Base-by-base conservation (phyloP, 2,888 invertebrate genomes). In the Ceraclea dissimilis region DNA sequence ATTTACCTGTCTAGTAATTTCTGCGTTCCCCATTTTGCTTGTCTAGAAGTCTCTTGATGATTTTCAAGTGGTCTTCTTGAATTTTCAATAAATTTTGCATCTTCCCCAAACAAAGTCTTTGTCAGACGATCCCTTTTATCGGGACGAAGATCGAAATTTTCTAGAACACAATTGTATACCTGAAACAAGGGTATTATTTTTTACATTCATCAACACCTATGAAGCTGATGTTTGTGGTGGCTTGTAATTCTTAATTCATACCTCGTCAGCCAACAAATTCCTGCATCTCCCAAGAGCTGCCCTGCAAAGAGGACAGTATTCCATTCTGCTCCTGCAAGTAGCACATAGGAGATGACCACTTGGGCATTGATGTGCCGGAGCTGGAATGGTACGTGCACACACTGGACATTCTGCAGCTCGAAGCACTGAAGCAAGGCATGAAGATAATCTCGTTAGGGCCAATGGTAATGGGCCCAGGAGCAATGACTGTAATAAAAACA, bases 161-260 rank as follows among this genome's bases (percentile, higher is more conserved):
- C 62, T 26, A 62, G 54, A 2, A 62, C 62, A 22, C 54, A 56
- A 44, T 60, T 60, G 52, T 62, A 62, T n/a, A 62, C 54, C 62
- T 62, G 26, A 31, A 43, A 26, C 10, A 26, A 26, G 26, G n/a
- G n/a, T n/a, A n/a, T n/a, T n/a, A n/a, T n/a, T n/a, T n/a, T n/a
- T n/a, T n/a, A n/a, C n/a, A n/a, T n/a, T n/a, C n/a, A n/a, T n/a
- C n/a, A n/a, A n/a, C n/a, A n/a, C n/a, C n/a, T n/a, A n/a, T n/a
- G n/a, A n/a, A n/a, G n/a, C n/a, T n/a, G n/a, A n/a, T n/a, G n/a
- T n/a, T n/a, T n/a, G n/a, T n/a, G n/a, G n/a, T n/a, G n/a, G n/a
- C n/a, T n/a, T n/a, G n/a, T n/a, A n/a, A n/a, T n/a, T n/a, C n/a
- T n/a, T n/a, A n/a, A n/a, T 26, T 39, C 50, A 5, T 22, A 61